phyloP scores from a whole-genome alignment of 2,888 invertebrate species.

The Melanchra persicariae region DNA sequence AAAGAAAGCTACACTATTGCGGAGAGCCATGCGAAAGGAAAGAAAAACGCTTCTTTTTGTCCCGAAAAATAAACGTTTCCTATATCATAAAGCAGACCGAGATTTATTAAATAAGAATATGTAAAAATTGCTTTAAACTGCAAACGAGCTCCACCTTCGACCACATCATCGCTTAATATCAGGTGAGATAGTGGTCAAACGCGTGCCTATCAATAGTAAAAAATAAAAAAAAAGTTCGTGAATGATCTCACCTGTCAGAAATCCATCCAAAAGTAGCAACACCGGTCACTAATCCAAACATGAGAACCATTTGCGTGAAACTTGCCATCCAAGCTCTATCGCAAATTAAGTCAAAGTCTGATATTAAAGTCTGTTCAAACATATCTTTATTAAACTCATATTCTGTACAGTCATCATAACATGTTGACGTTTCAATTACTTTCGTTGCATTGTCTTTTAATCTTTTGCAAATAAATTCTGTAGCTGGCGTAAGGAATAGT shows the following conservation, averaged over 20 bases:
- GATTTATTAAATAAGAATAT: too few relatives aligned
- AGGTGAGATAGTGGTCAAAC: too few relatives aligned
- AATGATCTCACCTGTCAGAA: conserved; percentile 81
- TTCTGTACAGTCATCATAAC: conserved; percentile 74
- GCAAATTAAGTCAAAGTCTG: conserved; percentile 77
- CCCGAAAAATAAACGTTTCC: too few relatives aligned
- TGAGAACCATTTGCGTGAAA: conserved; percentile 75
- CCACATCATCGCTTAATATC: too few relatives aligned
- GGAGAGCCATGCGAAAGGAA: too few relatives aligned
- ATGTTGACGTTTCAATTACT: conserved; percentile 70
- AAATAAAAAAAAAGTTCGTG: too few relatives aligned
- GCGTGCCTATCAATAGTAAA: too few relatives aligned
- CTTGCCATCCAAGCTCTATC: conserved; percentile 76
- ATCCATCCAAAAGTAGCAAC: conserved; percentile 77
- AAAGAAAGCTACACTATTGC: too few relatives aligned
- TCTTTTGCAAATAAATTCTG: conserved; percentile 72
- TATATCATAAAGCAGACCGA: too few relatives aligned
- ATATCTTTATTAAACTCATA: conserved; percentile 71
- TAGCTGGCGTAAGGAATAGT: conserved; percentile 75
- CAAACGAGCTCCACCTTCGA: too few relatives aligned
- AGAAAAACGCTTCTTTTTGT: too few relatives aligned
- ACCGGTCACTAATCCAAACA: conserved; percentile 78
- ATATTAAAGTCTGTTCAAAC: conserved; percentile 73
- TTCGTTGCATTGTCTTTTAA: conserved; percentile 64
- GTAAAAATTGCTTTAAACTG: neutral